These are phyloP conservation scores for Noctuana brunneofusca DNA, from an alignment of 2,888 invertebrate genomes.

Conservation along the genomic window DNA sequence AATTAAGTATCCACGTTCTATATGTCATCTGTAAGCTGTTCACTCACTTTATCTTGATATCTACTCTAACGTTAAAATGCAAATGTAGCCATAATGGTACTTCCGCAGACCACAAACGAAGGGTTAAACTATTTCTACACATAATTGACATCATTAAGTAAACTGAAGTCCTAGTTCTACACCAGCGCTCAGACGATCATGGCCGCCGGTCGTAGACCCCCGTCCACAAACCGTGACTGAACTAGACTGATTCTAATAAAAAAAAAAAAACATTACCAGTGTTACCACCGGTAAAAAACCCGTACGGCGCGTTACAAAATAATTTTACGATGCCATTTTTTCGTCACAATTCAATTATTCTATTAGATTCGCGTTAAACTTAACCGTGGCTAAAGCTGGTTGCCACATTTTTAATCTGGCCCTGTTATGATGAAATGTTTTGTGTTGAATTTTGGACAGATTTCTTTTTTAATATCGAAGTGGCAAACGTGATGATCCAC, in stretches of 20 bases:
- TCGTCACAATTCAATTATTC: slow-evolving; percentile 39
- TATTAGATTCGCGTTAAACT: slow-evolving; percentile 40
- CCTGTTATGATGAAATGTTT: not conserved
- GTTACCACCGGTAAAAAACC: slow-evolving; percentile 34
- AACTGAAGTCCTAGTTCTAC: not conserved
- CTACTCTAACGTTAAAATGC: not conserved
- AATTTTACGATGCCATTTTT: slow-evolving; percentile 37
- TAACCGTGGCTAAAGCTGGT: slow-evolving; percentile 24
- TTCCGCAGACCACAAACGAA: not conserved
- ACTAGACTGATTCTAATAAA: slow-evolving; percentile 21
- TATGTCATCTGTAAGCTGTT: no score
- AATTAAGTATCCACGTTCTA: no score
- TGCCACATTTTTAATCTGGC: slow-evolving; percentile 24
- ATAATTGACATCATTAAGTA: not conserved
- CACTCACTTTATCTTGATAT: no score
- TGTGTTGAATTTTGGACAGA: no score
- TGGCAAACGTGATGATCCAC: no score
- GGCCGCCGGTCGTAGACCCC: slow-evolving; percentile 44
- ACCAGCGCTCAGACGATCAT: slow-evolving; percentile 12
- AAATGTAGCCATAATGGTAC: no score
- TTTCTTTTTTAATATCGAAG: no score
- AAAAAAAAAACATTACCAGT: slow-evolving; percentile 28
- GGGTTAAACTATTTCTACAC: not conserved
- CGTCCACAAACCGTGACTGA: slow-evolving; percentile 45
- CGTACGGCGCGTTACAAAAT: slow-evolving; percentile 37